Evolutionary conservation across 2,797 vertebrate species (phyloP), one percentile per base, ranked within the genome.

Genomic region (Sarcophilus harrisii): DNA sequence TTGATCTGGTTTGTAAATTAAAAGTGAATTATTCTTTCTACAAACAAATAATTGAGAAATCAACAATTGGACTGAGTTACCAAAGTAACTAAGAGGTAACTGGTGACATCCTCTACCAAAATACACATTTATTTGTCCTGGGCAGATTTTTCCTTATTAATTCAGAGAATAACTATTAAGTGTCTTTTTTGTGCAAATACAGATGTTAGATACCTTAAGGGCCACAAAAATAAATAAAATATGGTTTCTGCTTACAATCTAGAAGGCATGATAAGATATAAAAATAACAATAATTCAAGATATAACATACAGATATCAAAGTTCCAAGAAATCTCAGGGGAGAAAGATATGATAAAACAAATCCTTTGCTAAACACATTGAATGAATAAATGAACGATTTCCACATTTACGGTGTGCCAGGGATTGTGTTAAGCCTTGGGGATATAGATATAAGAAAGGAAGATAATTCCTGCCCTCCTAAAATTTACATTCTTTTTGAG

Each of bases 21-120:
- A 97, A 57, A 91, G 91, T 92, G 81, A 93, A 38, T 90, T 62
- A 18, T 92, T 90, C n/a, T 95, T 93, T 93, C 91, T 95, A 91
- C 92, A 95, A 93, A 92, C 52, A 92, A 55, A 91, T 52, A 94
- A 94, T 81, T 93, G 60, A 38, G 1, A 93, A 16, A 94, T 93
- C 57, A 92, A 93, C 62, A 89, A 10, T 38, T 92, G 28, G 95
- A 93, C 95, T 28, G 30, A 95, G 89, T 52, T 58, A 45, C 87
- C 66, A 94, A n/a, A 38, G 58, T 60, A 94, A 96, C 96, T 45
- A 57, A 38, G n/a, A 90, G 4, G n/a, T 28, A 94, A 4, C 57
- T 90, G 92, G 24, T 92, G 81, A 94, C 58, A 94, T 60, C 55
- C 89, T 24, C 94, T 52, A 55, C 73, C 9, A 81, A 45, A 2